These are phyloP conservation scores for Scaptomyza flava DNA, from an alignment of 2,888 invertebrate species.

Conservation along the genomic window DNA sequence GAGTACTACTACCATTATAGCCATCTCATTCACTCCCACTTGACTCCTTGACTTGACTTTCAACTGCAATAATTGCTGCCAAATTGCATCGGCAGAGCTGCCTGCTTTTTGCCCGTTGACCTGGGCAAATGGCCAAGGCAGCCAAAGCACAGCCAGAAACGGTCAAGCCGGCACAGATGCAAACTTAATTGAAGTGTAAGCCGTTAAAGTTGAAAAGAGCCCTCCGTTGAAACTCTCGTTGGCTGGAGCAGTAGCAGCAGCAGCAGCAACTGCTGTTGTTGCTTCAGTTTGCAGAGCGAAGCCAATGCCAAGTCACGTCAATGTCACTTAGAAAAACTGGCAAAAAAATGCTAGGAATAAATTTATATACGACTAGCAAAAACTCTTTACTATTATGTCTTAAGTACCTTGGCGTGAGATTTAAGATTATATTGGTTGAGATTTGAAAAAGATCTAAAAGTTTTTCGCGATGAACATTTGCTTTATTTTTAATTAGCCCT, in stretches of 20 bases:
- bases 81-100: slow-evolving; percentile 64
- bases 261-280: slow-evolving; percentile 14
- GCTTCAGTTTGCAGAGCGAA: slow-evolving; percentile 1
- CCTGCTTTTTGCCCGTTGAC: background rate
- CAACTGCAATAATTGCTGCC: slow-evolving; percentile 78
- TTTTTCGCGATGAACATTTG: no score
- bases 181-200: slow-evolving; percentile 77
- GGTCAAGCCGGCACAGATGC: slow-evolving; percentile 37
- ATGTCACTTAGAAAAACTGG: slow-evolving; percentile 37
- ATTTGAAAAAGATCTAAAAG: background rate
- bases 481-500: no score
- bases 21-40: slow-evolving; percentile 26
- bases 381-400: background rate
- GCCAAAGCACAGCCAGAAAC: slow-evolving; percentile 4
- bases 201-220: slow-evolving; percentile 63
- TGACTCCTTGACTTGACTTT: slow-evolving; percentile 63
- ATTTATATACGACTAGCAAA: background rate
- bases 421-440: background rate
- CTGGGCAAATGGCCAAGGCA: slow-evolving; percentile 58
- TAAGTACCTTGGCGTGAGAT: no score
- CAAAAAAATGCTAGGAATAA: background rate
- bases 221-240: background rate
- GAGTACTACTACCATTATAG: slow-evolving; percentile 2
- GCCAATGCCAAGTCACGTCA: slow-evolving; percentile 65
- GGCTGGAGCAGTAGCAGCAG: background rate